Conservation (phyloP, 2,113 vertebrate genomes). For the Seriola rivoliana region DNA sequence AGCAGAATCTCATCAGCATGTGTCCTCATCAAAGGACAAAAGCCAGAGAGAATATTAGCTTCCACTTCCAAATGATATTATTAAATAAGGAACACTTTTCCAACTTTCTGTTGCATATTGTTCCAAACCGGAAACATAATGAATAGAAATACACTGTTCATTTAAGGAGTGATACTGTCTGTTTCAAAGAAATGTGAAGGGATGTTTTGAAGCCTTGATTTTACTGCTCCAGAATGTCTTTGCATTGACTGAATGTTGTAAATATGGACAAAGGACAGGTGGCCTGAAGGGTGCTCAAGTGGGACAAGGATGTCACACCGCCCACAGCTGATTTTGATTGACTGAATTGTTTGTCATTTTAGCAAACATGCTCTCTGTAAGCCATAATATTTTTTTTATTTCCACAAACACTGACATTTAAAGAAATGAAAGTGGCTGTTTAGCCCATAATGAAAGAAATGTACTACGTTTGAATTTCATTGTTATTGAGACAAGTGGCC, state of each 20-base stretch:
- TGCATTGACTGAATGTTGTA: not conserved
- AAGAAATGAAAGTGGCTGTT: not conserved
- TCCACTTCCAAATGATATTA: not conserved
- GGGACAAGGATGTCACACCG: not conserved
- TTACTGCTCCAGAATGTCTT: not conserved
- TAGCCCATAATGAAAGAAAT: not conserved
- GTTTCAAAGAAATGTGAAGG: not conserved
- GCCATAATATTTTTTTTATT: not conserved
- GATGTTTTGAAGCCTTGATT: not conserved
- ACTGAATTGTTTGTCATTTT: not conserved
- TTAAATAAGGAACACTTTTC: not conserved
- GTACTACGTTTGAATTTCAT: constrained; percentile 17
- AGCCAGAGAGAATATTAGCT: no score
- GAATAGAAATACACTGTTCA: not conserved
- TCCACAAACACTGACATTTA: not conserved
- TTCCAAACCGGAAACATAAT: not conserved
- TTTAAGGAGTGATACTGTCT: not conserved
- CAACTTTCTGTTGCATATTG: not conserved
- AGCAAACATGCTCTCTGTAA: not conserved
- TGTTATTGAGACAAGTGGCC: not conserved
- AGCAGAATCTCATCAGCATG: not conserved
- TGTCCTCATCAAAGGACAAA: not conserved
- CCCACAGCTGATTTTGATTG: not conserved
- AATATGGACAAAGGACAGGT: not conserved
- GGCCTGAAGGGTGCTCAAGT: no score